phyloP scores from a whole-genome alignment of 1,140 invertebrate genomes.

The Bombyx mandarina region DNA sequence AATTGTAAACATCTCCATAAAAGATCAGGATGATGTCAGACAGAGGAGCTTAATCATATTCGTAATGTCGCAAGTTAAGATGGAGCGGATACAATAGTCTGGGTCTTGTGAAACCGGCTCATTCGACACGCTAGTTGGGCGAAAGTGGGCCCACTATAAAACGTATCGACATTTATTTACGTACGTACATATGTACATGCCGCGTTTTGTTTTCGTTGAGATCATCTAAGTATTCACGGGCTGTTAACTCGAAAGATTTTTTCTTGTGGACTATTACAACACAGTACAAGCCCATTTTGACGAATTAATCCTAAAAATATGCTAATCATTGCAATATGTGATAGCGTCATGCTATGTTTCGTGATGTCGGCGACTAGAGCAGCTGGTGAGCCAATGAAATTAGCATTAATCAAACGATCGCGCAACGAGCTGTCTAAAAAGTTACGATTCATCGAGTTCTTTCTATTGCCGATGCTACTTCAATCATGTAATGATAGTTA shows the following conservation, averaged over 20 bases:
- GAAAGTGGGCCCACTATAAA: slow-evolving; percentile 39
- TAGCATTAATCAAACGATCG: not conserved
- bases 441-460: not conserved
- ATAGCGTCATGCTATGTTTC: slow-evolving; percentile 2
- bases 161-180: slow-evolving; percentile 21
- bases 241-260: not conserved
- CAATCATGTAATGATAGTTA: slow-evolving; percentile 2
- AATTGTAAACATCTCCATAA: not conserved
- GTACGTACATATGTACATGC: slow-evolving; percentile 34
- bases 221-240: slow-evolving; percentile 24
- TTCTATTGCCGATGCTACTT: not conserved
- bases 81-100: slow-evolving; percentile 60
- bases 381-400: not conserved
- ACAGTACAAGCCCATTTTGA: not conserved
- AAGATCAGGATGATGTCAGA: slow-evolving; percentile 43
- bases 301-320: not conserved
- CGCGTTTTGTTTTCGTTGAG: slow-evolving; percentile 51
- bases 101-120: slow-evolving; percentile 50
- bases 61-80: slow-evolving; percentile 56
- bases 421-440: not conserved
- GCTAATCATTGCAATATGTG: not conserved
- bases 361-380: not conserved
- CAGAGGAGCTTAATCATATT: slow-evolving; percentile 62
- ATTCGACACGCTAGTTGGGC: slow-evolving; percentile 58
- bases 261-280: no score